A percentile compares a stretch with the other conserved stretches of the same genome.
These are phyloP conservation scores for Microtus ochrogaster DNA, from an alignment of 2,113 vertebrate species.

Conservation along the genomic window DNA sequence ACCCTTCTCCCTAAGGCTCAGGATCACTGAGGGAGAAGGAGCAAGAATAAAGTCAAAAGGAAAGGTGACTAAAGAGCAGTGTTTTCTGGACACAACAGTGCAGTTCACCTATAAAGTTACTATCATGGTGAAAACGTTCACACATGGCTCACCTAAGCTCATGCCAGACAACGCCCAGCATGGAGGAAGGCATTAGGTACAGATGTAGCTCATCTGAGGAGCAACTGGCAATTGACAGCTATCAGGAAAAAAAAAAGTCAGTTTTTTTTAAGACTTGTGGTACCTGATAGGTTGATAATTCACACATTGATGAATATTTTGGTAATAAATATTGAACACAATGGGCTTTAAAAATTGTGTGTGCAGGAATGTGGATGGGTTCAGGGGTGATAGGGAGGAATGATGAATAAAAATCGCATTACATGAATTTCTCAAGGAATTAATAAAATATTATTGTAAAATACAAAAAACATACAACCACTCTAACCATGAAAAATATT, in stretches of 20 bases:
- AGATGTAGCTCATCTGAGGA: background rate
- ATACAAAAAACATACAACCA: background rate
- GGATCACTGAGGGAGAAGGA: no score
- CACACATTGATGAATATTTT: background rate
- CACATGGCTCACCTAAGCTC: background rate
- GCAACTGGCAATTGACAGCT: background rate
- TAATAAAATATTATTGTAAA: background rate
- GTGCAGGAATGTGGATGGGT: accelerated
- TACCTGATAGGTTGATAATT: background rate
- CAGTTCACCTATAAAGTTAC: background rate
- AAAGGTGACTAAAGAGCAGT: background rate
- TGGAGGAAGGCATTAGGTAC: no score
- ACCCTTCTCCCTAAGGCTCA: background rate
- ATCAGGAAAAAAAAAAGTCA: accelerated
- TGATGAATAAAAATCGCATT: background rate
- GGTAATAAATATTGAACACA: background rate
- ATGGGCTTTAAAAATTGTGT: background rate
- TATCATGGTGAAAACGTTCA: no score
- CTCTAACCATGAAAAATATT: background rate
- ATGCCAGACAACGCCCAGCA: no score
- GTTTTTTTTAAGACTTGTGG: background rate
- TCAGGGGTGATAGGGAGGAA: background rate
- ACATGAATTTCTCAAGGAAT: background rate
- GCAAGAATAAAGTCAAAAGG: background rate
- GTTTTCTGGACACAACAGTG: background rate